These are phyloP conservation scores for Ammodytes marinus DNA, from an alignment of 2,113 vertebrate species.

Conservation along the genomic window DNA sequence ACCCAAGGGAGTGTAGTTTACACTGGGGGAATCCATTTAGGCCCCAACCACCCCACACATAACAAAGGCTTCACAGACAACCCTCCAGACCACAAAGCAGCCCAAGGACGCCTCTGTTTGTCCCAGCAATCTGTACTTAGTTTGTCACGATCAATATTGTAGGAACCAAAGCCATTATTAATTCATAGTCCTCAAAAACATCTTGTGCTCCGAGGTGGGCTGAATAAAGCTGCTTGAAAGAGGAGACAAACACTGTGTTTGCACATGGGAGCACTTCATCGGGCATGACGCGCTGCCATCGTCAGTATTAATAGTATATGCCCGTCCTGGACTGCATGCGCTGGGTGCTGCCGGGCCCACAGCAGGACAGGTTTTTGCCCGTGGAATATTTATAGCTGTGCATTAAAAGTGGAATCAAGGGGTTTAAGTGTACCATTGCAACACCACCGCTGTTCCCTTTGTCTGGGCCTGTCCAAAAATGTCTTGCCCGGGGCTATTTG, in stretches of 20 bases:
- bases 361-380: slow-evolving; percentile 81
- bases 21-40: slow-evolving; percentile 59
- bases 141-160: slow-evolving; percentile 80
- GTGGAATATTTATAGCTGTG: slow-evolving; percentile 87
- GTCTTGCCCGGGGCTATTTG: slow-evolving; percentile 77
- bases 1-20: slow-evolving; percentile 62
- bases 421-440: slow-evolving; percentile 84
- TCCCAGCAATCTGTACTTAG: slow-evolving; percentile 71
- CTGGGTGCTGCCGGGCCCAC: slow-evolving; percentile 69
- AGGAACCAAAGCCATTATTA: slow-evolving; percentile 74
- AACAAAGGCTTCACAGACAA: slow-evolving; percentile 65
- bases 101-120: slow-evolving; percentile 46
- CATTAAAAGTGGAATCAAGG: slow-evolving; percentile 86
- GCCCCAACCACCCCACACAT: slow-evolving; percentile 44
- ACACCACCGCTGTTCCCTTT: slow-evolving; percentile 79
- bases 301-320: slow-evolving; percentile 80
- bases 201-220: slow-evolving; percentile 41
- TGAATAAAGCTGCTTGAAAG: slow-evolving; percentile 54
- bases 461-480: slow-evolving; percentile 87
- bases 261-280: slow-evolving; percentile 61
- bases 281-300: slow-evolving; percentile 63
- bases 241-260: slow-evolving; percentile 57
- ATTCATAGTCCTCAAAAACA: slow-evolving; percentile 74
- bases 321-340: slow-evolving; percentile 70
- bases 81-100: slow-evolving; percentile 48